Conservation (phyloP, 2,797 vertebrate genomes). For the Luscinia luscinia region DNA sequence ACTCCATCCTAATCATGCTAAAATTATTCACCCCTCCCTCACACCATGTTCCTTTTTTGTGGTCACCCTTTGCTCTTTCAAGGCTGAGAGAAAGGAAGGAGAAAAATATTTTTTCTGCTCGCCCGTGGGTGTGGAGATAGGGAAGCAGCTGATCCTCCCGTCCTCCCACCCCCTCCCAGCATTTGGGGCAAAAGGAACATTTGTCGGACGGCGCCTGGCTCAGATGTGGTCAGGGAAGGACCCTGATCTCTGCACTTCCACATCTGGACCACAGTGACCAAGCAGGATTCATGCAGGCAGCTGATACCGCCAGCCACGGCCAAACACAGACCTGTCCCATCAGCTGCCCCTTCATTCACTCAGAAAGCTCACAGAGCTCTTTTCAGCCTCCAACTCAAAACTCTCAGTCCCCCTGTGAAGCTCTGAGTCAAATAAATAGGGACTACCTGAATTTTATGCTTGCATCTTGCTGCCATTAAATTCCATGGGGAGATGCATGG, state of each 20-base stretch:
- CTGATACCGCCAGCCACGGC: background rate
- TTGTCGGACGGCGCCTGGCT: rapidly evolving
- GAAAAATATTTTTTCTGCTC: background rate
- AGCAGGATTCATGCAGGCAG: rapidly evolving
- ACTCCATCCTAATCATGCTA: background rate
- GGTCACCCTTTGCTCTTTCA: background rate
- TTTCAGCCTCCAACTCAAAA: background rate
- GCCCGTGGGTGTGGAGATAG: rapidly evolving
- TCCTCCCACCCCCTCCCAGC: background rate
- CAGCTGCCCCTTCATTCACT: background rate
- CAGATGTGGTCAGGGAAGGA: rapidly evolving
- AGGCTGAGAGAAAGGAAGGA: background rate
- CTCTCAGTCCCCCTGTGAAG: background rate
- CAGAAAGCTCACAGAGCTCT: background rate
- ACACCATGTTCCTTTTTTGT: background rate
- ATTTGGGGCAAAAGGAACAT: background rate
- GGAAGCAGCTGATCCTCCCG: background rate
- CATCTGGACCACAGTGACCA: background rate
- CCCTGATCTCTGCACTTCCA: background rate
- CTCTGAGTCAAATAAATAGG: background rate
- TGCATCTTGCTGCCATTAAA: no score
- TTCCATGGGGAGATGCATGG: rapidly evolving
- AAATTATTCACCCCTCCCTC: background rate
- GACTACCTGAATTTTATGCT: background rate
- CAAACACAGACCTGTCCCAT: rapidly evolving